These are phyloP conservation scores for Apis laboriosa DNA, from an alignment of 1,140 invertebrate species.

Conservation along the genomic window DNA sequence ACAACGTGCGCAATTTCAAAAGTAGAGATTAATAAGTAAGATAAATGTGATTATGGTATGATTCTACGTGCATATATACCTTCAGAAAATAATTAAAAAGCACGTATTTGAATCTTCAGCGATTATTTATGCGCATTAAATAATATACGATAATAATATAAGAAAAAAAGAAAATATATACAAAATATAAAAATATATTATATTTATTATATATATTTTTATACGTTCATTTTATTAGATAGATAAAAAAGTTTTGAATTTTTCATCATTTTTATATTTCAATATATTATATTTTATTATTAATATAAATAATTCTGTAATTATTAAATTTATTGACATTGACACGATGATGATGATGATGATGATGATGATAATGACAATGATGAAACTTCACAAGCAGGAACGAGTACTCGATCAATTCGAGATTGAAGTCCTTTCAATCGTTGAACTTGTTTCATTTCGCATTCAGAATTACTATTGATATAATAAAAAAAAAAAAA, in stretches of 20 bases:
- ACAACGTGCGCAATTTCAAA: slow-evolving; percentile 52
- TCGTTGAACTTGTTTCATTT: background rate
- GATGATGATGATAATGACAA: background rate
- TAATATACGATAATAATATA: too few species aligned
- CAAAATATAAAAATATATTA: background rate
- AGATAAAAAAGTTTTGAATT: background rate
- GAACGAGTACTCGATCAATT: slow-evolving; percentile 50
- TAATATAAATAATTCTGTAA: too few species aligned
- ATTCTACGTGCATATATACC: background rate
- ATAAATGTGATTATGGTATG: slow-evolving; percentile 13
- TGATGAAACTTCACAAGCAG: slow-evolving; percentile 36
- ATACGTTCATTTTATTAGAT: too few species aligned
- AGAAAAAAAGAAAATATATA: background rate
- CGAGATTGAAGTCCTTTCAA: slow-evolving; percentile 34
- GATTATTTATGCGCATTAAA: background rate
- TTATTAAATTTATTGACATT: too few species aligned
- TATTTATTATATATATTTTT: slow-evolving; percentile 6
- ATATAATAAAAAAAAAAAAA: background rate
- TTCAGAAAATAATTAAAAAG: background rate
- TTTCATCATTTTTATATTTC: too few species aligned
- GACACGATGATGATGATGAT: too few species aligned
- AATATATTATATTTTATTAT: too few species aligned
- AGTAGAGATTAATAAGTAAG: slow-evolving; percentile 33
- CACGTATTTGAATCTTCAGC: slow-evolving; percentile 22
- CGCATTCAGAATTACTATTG: background rate